Conservation (phyloP, 2,888 invertebrate genomes). For the Chorisops tibialis region DNA sequence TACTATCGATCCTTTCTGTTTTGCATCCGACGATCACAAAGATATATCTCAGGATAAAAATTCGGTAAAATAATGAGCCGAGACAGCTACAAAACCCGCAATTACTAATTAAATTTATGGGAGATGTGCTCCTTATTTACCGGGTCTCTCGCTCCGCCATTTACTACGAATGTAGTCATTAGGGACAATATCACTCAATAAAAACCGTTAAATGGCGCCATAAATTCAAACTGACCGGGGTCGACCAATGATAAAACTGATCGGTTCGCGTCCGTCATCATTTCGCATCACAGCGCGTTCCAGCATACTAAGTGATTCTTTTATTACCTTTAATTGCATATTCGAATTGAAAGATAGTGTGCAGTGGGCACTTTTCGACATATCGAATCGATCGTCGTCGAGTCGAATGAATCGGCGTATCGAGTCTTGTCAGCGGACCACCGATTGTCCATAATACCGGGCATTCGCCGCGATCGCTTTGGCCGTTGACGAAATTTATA, state of each 20-base stretch:
- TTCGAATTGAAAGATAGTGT: background rate
- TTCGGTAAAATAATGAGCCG: no score
- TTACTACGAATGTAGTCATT: constrained; percentile 6
- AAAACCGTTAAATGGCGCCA: constrained; percentile 2
- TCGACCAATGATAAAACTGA: no score
- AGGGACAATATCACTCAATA: background rate
- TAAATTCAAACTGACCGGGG: background rate
- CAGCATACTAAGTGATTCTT: background rate
- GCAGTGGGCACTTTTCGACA: background rate
- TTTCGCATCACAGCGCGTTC: no score
- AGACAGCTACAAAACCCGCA: background rate
- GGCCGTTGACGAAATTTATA: constrained; percentile 28
- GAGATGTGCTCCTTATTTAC: background rate
- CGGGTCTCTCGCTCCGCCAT: background rate
- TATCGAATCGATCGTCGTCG: background rate
- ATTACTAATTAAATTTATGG: constrained; percentile 15
- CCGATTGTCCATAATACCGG: constrained; percentile 1
- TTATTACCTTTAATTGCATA: constrained; percentile 15
- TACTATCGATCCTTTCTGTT: no score
- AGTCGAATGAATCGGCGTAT: constrained; percentile 1
- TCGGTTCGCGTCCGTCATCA: no score
- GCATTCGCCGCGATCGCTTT: background rate
- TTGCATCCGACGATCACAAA: no score
- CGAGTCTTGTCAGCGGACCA: background rate
- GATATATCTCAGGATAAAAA: no score